phyloP scores from a whole-genome alignment of 2,888 invertebrate species.

The Troides helena region DNA sequence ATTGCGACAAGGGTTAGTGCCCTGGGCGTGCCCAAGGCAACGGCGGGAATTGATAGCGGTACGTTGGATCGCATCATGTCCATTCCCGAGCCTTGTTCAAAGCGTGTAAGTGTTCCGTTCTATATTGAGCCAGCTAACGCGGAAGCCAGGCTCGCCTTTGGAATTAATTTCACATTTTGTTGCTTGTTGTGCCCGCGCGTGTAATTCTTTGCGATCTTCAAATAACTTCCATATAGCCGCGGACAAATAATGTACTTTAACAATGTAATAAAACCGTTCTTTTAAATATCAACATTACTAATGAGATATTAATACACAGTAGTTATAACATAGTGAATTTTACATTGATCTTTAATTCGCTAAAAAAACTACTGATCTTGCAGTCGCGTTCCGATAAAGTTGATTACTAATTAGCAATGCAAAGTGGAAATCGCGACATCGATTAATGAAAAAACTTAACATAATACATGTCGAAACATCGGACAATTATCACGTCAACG shows the following conservation, averaged over 20 bases:
- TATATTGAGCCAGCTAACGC: constrained; percentile 47
- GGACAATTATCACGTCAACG: constrained; percentile 63
- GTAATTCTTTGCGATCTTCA: constrained; percentile 37
- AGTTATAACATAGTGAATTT: neutral
- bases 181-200: constrained; percentile 32
- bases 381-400: neutral
- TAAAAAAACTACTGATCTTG: neutral
- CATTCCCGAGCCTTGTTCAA: constrained; percentile 49
- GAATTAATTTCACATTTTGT: constrained; percentile 38
- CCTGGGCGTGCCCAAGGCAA: constrained; percentile 73
- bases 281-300: constrained; percentile 12
- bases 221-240: constrained; percentile 34
- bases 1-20: constrained; percentile 67
- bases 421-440: constrained; percentile 34
- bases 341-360: neutral
- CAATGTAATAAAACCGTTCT: constrained; percentile 23
- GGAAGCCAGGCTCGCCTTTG: constrained; percentile 40
- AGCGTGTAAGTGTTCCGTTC: constrained; percentile 46
- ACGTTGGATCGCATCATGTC: constrained; percentile 52
- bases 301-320: neutral
- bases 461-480: constrained; percentile 62
- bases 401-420: neutral
- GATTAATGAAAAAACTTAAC: constrained; percentile 33
- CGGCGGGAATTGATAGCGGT: constrained; percentile 60
- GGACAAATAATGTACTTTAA: constrained; percentile 17